phyloP scores from a whole-genome alignment of 37 sponge, comb jelly and placozoan genomes.

The Beroe forskalii region DNA sequence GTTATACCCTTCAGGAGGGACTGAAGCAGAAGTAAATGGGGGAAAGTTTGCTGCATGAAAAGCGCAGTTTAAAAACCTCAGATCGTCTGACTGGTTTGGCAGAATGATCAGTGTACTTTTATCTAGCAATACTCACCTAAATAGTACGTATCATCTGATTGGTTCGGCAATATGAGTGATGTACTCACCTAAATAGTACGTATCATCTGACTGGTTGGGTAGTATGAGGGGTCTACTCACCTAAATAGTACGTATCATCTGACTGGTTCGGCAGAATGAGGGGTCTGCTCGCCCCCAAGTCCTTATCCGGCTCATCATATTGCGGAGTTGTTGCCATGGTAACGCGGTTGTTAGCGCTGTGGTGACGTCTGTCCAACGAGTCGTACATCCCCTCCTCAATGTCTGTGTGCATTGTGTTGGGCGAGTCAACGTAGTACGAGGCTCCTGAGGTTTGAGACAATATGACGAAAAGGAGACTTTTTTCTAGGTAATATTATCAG shows the following conservation, averaged over 20 bases:
- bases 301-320: conserved; percentile 32
- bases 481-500: no score
- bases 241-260: neutral
- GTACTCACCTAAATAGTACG: neutral
- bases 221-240: neutral
- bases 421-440: neutral
- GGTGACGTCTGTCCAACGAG: neutral
- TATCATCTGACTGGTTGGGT: neutral
- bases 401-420: neutral
- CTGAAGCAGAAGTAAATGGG: no score
- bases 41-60: no score
- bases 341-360: conserved; percentile 18
- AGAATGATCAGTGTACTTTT: no score
- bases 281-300: neutral
- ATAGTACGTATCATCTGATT: neutral
- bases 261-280: neutral
- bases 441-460: neutral
- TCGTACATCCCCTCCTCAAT: neutral
- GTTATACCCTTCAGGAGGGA: no score
- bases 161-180: neutral
- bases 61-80: no score
- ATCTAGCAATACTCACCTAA: neutral
- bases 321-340: neutral
- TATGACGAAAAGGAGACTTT: no score
- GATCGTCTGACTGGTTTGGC: no score